These are phyloP conservation scores for Sylvietta virens DNA, from an alignment of 2,113 vertebrate genomes.

Conservation along the genomic window DNA sequence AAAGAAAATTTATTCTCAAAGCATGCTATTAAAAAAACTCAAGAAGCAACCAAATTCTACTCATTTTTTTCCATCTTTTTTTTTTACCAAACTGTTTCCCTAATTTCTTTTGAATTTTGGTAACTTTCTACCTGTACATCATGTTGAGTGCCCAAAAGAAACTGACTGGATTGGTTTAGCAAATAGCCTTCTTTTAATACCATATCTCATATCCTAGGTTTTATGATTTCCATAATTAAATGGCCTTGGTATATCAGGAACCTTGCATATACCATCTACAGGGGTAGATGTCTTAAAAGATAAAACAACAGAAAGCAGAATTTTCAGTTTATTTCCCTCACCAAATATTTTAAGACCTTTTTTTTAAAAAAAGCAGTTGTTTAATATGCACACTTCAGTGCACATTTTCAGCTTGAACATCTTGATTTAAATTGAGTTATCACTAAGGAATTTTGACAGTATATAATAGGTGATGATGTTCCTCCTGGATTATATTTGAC, in stretches of 20 bases:
- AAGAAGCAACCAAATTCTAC: not conserved
- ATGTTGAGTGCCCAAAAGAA: not conserved
- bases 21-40: not conserved
- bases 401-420: not conserved
- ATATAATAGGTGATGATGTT: not conserved
- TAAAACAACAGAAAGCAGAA: not conserved
- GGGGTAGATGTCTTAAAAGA: not conserved
- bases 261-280: not conserved
- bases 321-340: not conserved
- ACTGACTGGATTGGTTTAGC: not conserved
- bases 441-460: not conserved
- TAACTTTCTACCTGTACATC: not conserved
- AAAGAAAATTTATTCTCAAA: not conserved
- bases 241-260: not conserved
- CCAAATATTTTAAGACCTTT: not conserved
- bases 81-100: not conserved
- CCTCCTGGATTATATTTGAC: not conserved
- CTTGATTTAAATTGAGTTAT: not conserved
- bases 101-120: fast-evolving
- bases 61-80: not conserved
- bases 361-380: not conserved
- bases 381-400: not conserved
- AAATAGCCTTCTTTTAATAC: not conserved
- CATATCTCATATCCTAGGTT: not conserved
- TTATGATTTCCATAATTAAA: not conserved